A percentile compares a stretch with the other conserved stretches of the same genome.
These are phyloP conservation scores for Sorex maritimensis DNA, from an alignment of 2,797 vertebrate genomes.

Conservation along the genomic window DNA sequence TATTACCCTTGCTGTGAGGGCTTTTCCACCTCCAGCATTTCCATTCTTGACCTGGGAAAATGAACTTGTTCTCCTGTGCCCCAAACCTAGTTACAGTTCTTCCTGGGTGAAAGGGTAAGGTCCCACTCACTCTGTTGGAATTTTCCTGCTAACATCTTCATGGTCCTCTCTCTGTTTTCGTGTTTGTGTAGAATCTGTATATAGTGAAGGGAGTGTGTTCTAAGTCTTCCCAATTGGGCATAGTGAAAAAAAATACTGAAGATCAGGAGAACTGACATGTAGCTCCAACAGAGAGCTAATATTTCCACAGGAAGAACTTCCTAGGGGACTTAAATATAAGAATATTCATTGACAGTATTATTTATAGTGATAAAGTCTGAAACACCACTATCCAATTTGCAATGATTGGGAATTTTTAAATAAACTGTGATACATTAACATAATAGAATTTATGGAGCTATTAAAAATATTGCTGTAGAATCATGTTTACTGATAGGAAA, in stretches of 20 bases:
- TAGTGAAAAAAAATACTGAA: conserved; percentile 10
- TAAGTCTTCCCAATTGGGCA: not conserved
- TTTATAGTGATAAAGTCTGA: conserved; percentile 38
- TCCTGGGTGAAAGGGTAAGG: no score
- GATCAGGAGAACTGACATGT: conserved; percentile 44
- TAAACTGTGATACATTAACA: conserved; percentile 26
- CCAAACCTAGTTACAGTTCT: no score
- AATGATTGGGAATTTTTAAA: conserved; percentile 48
- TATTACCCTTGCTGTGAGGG: no score
- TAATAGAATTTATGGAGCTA: conserved; percentile 34
- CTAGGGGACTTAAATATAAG: conserved; percentile 2
- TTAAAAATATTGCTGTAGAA: conserved; percentile 53
- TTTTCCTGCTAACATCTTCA: no score
- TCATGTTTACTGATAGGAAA: conserved; percentile 18
- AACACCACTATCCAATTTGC: not conserved
- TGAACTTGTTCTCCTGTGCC: no score
- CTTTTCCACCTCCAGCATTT: no score
- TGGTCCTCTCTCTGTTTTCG: not conserved
- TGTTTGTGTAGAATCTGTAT: not conserved
- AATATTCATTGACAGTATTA: not conserved
- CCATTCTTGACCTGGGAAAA: no score
- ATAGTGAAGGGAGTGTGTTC: not conserved
- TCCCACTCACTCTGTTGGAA: no score
- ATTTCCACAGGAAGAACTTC: not conserved
- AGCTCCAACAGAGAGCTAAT: not conserved